Base-by-base conservation (phyloP, 2,113 vertebrate genomes). In the Nestor notabilis region DNA sequence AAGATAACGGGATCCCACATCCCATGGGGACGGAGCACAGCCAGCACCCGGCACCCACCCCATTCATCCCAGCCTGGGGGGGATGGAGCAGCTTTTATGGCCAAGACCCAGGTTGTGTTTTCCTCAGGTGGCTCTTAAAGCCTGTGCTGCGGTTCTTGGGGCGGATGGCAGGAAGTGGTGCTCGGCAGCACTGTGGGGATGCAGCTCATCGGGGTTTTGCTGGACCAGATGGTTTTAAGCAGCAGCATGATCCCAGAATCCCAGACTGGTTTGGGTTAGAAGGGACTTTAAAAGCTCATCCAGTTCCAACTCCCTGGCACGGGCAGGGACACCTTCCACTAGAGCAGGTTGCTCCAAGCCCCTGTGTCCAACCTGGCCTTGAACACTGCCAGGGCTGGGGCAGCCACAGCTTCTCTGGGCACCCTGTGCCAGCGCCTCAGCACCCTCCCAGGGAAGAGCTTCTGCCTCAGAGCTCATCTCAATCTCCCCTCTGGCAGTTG, bases 161-260 rank as follows among this genome's bases (percentile, higher is more conserved):
- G 39, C 1, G 2, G 70, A 70, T 13, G 25, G 83, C 55, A 0
- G 5, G 46, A 79, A 0, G 2, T 24, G 21, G 53, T 39, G 2
- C 50, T 80, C 1, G 0, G 64, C 29, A 74, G 78, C 29, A 23
- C 72, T n/a, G 56, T 58, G 33, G 20, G 56, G 56, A 58, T n/a
- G 56, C 56, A 56, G 55, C 19, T 66, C 58, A 24, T 39, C 19
- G 41, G 7, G 27, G 68, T 61, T 74, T 55, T 82, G 41, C 53
- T 55, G 55, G 68, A 91, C 10, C 53, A 49, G 74, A 81, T 47
- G 44, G 82, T 78, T 90, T 87, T 20, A 74, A 84, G 60, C 41
- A 90, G 47, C 58, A 53, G 81, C n/a, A n/a, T 58, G 33, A n/a
- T 58, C 55, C n/a, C 20, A 58, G n/a, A 58, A 13, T n/a, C 33